Conservation (phyloP, 1,140 invertebrate species). For the Caenorhabditis briggsae region DNA sequence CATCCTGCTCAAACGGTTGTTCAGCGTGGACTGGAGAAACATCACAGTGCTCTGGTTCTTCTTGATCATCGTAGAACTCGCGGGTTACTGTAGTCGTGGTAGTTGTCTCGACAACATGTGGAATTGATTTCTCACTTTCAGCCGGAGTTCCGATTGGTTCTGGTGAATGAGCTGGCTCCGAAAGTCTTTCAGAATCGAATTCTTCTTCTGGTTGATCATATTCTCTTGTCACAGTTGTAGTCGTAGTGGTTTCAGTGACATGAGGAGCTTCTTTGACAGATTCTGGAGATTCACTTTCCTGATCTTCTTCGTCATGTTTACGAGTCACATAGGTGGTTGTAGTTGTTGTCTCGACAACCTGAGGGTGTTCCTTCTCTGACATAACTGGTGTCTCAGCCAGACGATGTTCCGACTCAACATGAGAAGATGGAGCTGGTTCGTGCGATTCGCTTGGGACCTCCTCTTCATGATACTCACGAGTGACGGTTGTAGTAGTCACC, state of each 20-base stretch:
- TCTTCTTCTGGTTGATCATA: slow-evolving; percentile 17
- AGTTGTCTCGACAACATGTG: not conserved
- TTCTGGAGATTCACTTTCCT: not conserved
- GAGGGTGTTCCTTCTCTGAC: not conserved
- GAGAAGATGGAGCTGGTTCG: not conserved
- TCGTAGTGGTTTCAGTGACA: slow-evolving; percentile 46
- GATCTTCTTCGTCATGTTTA: not conserved
- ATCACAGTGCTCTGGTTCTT: not conserved
- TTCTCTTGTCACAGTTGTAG: slow-evolving; percentile 25
- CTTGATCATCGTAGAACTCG: not conserved
- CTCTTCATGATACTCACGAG: not conserved
- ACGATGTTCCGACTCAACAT: not conserved
- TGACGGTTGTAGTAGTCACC: not conserved
- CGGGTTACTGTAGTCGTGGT: slow-evolving; percentile 11
- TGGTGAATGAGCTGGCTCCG: not conserved
- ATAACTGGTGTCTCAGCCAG: not conserved
- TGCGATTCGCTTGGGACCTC: not conserved
- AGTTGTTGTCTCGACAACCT: slow-evolving; percentile 50
- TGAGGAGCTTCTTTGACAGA: not conserved
- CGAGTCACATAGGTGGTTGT: slow-evolving; percentile 30
- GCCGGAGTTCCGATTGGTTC: slow-evolving; percentile 6
- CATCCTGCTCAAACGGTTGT: not conserved
- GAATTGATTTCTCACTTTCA: not conserved
- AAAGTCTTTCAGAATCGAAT: slow-evolving; percentile 21
- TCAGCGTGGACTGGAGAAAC: not conserved